Evolutionary conservation across 1,140 invertebrate genomes (phyloP), one percentile per base, ranked within the genome.

Genomic region (Coenobita brevimanus): DNA sequence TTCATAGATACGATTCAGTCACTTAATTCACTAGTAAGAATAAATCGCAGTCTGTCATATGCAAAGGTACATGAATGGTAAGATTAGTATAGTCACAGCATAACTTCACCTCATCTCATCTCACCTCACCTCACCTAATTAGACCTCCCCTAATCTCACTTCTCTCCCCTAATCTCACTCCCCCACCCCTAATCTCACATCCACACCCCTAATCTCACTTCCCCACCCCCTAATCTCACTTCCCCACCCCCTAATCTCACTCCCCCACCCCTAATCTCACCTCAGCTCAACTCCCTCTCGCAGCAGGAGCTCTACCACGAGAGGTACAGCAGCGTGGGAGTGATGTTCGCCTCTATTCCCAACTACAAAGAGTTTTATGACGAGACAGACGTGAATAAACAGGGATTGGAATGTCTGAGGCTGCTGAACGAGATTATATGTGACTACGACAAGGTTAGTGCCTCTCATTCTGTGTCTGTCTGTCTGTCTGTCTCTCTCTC

Each of bases 361-460:
- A 99, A 99, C 93, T 99, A 99, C 92, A 99, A 98, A 91, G 98
- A 99, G 92, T 99, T 99, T 92, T 99, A 99, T 92, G 98, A 98
- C 91, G 98, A 99, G 93, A 98, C 97, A 38, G 98, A 99, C 92
- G 97, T 99, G 85, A 99, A 98, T 92, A 98, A 98, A 91, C 97
- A 99, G 93, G 98, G 98, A 0, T 92, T 99, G 10, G 98, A 99
- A 92, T 99, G 98, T 92, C 92, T 99, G 64, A 93, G 98, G 82
- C 93, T 99, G 21, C 93, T 99, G 0, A 99, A 99, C 92, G 98
- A 99, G 93, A 99, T 99, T 88, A 99, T 99, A 84, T 99, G 97
- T 91, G 98, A 99, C 92, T 99, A 99, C 93, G 98, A 99, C 92
- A 98, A 99, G 95, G 97, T 98, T 93, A 92, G 89, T 78, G 13